Conservation (phyloP, 2,888 invertebrate species). For the Trichacis sp. region DNA sequence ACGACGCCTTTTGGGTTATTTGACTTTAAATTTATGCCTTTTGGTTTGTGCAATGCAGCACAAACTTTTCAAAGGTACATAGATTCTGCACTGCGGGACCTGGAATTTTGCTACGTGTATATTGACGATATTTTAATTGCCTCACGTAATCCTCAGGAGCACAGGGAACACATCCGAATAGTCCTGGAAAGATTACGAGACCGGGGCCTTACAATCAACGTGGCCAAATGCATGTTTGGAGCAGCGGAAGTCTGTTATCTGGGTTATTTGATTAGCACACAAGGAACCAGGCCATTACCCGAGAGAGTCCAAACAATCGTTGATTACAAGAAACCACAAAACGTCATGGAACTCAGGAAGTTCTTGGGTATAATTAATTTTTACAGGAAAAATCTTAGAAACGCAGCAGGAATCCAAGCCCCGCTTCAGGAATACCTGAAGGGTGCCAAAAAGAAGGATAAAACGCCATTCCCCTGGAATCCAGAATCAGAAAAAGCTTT, state of each 20-base stretch:
- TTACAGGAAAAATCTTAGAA: slow-evolving; percentile 11
- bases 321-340: slow-evolving; percentile 13
- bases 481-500: slow-evolving; percentile 22
- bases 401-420: slow-evolving; percentile 24
- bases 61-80: too few species aligned
- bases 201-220: slow-evolving; percentile 46
- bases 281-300: slow-evolving; percentile 27
- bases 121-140: too few species aligned
- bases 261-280: slow-evolving; percentile 17
- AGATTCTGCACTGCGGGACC: slow-evolving; percentile 32
- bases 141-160: background rate
- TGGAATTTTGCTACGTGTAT: too few species aligned
- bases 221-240: slow-evolving; percentile 39
- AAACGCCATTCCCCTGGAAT: slow-evolving; percentile 28
- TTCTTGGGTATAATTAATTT: slow-evolving; percentile 21
- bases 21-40: slow-evolving; percentile 48
- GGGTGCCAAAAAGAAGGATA: slow-evolving; percentile 30
- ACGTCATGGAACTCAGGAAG: slow-evolving; percentile 19
- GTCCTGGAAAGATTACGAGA: slow-evolving; percentile 24
- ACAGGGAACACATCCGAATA: background rate
- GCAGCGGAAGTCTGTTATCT: slow-evolving; percentile 14
- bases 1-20: too few species aligned
- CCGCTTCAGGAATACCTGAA: slow-evolving; percentile 6
- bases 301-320: slow-evolving; percentile 29
- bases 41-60: slow-evolving; percentile 52